Percentiles rank a stretch among this genome's conserved stretches.
These are phyloP conservation scores for Cabera pusaria DNA, from an alignment of 2,888 invertebrate species.

Conservation along the genomic window DNA sequence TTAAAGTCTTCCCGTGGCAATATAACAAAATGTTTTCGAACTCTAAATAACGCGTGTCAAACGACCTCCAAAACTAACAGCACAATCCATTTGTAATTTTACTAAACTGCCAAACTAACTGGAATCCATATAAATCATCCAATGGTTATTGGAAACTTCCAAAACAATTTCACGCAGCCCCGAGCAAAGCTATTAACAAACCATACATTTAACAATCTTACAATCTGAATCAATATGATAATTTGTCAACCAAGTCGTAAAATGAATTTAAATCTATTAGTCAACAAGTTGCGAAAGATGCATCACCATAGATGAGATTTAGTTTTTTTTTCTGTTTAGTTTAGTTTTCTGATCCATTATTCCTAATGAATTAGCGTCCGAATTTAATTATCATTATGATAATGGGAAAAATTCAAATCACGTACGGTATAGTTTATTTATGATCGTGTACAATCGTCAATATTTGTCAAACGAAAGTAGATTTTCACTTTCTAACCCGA, in stretches of 20 bases:
- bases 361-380: too few species aligned
- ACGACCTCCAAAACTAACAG: too few species aligned
- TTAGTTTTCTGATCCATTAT: too few species aligned
- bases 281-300: constrained; percentile 12
- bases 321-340: too few species aligned
- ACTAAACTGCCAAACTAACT: too few species aligned
- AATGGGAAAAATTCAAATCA: too few species aligned
- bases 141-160: constrained; percentile 10
- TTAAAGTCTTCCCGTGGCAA: too few species aligned
- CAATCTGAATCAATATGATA: constrained; percentile 25
- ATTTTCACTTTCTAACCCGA: constrained; percentile 61
- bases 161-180: constrained; percentile 21
- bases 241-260: constrained; percentile 25
- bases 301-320: too few species aligned
- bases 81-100: too few species aligned
- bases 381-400: too few species aligned
- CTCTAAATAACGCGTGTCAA: too few species aligned
- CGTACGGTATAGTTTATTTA: background rate
- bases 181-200: constrained; percentile 17
- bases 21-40: too few species aligned
- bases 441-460: background rate
- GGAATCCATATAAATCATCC: constrained; percentile 15
- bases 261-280: constrained; percentile 19
- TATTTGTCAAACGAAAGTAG: constrained; percentile 53
- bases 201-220: constrained; percentile 19